Conservation (phyloP, 2,113 vertebrate species). For the Galbula dea region DNA sequence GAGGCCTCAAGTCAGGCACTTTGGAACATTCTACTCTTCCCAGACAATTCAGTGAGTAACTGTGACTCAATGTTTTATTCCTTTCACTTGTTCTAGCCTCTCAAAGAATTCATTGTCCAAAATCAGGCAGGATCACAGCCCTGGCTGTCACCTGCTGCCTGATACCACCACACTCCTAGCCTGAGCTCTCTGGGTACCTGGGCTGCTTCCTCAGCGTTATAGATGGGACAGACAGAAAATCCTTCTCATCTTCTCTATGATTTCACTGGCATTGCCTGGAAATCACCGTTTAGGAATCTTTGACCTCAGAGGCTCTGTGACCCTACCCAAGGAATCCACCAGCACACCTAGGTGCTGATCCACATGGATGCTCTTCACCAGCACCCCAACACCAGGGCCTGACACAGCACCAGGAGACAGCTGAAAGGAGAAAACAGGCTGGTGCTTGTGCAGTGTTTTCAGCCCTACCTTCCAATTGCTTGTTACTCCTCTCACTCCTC, state of each 20-base stretch:
- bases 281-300: fast-evolving
- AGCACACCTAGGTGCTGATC: fast-evolving
- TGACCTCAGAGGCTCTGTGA: background rate
- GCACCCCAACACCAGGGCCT: background rate
- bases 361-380: background rate
- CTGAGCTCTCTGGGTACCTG: fast-evolving
- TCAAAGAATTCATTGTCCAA: background rate
- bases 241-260: background rate
- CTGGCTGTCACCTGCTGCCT: background rate
- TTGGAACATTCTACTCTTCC: background rate
- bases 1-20: background rate
- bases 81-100: background rate
- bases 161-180: background rate
- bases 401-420: background rate
- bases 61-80: no score
- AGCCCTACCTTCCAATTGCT: slow-evolving; percentile 81
- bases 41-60: no score
- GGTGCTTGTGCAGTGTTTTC: fast-evolving
- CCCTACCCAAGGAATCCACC: background rate
- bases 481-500: slow-evolving; percentile 72
- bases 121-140: background rate
- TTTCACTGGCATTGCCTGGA: background rate
- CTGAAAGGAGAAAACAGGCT: background rate
- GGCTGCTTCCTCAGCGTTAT: background rate
- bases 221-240: background rate